phyloP scores from a whole-genome alignment of 2,797 vertebrate species.

The Podargus strigoides region DNA sequence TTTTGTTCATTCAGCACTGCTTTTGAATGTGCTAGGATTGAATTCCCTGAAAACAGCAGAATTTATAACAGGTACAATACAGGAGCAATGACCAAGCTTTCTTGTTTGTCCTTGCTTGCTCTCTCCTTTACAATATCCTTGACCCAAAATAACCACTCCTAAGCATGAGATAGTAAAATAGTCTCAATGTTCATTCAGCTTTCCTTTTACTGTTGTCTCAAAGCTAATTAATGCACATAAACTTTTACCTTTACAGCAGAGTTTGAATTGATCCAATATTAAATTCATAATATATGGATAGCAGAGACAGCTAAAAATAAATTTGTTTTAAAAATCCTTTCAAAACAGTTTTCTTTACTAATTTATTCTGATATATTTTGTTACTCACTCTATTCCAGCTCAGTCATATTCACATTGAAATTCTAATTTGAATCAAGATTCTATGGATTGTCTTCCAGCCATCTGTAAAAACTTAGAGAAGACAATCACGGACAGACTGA shows the following conservation, averaged over 20 bases:
- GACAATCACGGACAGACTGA: background rate
- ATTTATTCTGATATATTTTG: conserved; percentile 18
- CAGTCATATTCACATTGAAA: background rate
- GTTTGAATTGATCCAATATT: background rate
- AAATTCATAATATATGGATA: background rate
- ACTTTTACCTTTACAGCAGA: conserved; percentile 1
- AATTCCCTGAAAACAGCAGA: conserved; percentile 25
- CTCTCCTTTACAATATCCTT: conserved; percentile 43
- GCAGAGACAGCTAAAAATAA: conserved; percentile 2
- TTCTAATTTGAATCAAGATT: conserved; percentile 31
- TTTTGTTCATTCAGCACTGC: conserved; percentile 6
- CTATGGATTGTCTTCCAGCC: background rate
- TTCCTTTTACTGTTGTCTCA: background rate
- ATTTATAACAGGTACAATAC: conserved; percentile 15
- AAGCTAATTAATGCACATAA: background rate
- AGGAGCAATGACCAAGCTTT: conserved; percentile 19
- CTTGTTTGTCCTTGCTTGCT: conserved; percentile 47
- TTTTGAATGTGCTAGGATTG: background rate
- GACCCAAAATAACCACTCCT: conserved; percentile 36
- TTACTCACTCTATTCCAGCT: background rate
- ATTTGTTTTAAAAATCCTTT: background rate
- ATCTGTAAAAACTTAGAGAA: conserved; percentile 1
- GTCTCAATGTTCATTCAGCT: conserved; percentile 4
- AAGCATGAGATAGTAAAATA: background rate
- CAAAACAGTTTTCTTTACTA: background rate